Conservation (phyloP, 2,113 vertebrate genomes). For the Gracilinanus agilis region DNA sequence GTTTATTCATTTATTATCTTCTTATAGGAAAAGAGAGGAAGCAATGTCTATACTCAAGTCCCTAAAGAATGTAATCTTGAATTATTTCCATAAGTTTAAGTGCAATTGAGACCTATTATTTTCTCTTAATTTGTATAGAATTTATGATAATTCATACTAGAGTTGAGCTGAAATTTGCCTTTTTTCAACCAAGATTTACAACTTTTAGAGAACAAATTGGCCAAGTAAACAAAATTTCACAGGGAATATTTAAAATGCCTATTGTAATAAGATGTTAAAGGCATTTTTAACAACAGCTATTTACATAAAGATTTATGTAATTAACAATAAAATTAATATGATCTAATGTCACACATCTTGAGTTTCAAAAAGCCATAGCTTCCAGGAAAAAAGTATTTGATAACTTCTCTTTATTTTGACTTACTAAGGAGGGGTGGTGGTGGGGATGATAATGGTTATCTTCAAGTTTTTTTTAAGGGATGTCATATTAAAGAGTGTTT, state of each 20-base stretch:
- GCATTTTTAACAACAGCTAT: neutral
- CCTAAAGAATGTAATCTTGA: neutral
- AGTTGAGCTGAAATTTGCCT: neutral
- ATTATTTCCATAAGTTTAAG: neutral
- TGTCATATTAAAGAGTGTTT: neutral
- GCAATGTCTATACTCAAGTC: neutral
- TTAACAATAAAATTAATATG: neutral
- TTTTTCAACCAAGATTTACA: neutral
- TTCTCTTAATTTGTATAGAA: neutral
- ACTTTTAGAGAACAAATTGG: neutral
- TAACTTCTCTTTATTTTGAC: neutral
- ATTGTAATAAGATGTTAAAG: neutral
- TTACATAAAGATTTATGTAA: neutral
- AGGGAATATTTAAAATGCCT: neutral
- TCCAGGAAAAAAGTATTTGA: neutral
- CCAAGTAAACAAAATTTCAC: neutral
- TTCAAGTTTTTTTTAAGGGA: neutral
- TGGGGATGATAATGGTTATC: neutral
- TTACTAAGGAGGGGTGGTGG: too few species aligned
- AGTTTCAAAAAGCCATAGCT: neutral
- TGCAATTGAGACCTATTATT: neutral
- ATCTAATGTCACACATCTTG: neutral
- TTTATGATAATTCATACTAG: neutral
- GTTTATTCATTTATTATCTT: neutral
- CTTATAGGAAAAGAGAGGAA: neutral